Evolutionary conservation across 2,888 invertebrate genomes (phyloP), one percentile per base, ranked within the genome.

Genomic region (Spisula subtruncata): DNA sequence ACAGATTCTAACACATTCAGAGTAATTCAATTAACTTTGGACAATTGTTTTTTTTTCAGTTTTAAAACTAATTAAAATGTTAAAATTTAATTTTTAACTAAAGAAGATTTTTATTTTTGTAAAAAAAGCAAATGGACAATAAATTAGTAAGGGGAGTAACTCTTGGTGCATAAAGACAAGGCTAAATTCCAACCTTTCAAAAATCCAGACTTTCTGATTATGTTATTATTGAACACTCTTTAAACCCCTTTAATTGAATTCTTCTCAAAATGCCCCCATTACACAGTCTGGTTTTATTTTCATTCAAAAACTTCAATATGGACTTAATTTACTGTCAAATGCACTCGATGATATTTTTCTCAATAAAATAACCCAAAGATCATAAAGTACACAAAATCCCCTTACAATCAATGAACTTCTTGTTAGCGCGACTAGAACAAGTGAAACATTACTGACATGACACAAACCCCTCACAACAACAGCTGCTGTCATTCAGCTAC

Each of bases 401-500:
- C 75, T 41, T 25, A 75, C 75, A 75, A 75, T 75, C 75, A 75
- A 75, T 75, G 75, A 75, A 16, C 18, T 32, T 75, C 75, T 75
- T 75, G 75, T 75, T 75, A 75, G 20, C 29, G 35, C 29, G 35
- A 75, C 41, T 5, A 18, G 32, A 18, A 75, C 35, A 75, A 75
- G 32, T 75, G 35, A 75, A 75, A 32, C 75, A 10, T 75, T 35
- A 32, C 60, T n/a, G 35, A 75, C 75, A 75, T 14, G 35, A n/a
- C 60, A 5, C 60, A 75, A 75, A 75, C 16, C 75, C 35, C 75
- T 75, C 75, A 75, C 32, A 32, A 75, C 75, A 75, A 75, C 75
- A 75, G 75, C 75, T 75, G 75, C 75, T 75, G 75, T 75, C 75
- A 75, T 32, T 75, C 25, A 75, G n/a, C 32, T 32, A 32, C 75